Conservation (phyloP, 2,888 invertebrate species). For the Phaonia tiefii region DNA sequence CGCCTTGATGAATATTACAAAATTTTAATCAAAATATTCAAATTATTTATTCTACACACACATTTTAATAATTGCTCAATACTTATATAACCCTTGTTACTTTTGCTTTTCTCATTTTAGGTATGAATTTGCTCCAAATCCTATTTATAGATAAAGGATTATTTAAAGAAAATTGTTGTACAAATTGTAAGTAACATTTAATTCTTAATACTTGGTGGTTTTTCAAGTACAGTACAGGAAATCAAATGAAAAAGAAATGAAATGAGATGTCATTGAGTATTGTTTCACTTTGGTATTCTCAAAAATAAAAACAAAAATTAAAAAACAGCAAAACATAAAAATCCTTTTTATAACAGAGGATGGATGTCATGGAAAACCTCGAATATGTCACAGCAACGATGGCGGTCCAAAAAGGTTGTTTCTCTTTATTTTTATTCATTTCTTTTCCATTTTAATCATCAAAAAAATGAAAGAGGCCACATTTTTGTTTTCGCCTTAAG, state of each 20-base stretch:
- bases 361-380: background rate
- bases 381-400: background rate
- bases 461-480: conserved; percentile 3
- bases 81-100: too few species aligned
- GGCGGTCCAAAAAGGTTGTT: conserved; percentile 2
- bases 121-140: too few species aligned
- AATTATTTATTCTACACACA: too few species aligned
- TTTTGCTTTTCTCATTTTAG: too few species aligned
- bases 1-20: too few species aligned
- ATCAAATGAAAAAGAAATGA: background rate
- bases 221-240: too few species aligned
- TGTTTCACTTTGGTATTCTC: background rate
- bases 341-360: conserved; percentile 2
- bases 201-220: too few species aligned
- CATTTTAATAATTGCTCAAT: too few species aligned
- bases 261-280: background rate
- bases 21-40: too few species aligned
- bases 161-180: too few species aligned
- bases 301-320: background rate
- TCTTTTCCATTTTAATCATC: background rate
- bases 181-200: conserved; percentile 20
- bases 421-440: background rate
- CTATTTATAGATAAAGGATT: too few species aligned
- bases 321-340: background rate
- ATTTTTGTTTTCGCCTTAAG: background rate